A percentile compares a stretch with the other conserved stretches of the same genome.
These are phyloP conservation scores for Lasiommata megera DNA, from an alignment of 2,888 invertebrate genomes.

Conservation along the genomic window DNA sequence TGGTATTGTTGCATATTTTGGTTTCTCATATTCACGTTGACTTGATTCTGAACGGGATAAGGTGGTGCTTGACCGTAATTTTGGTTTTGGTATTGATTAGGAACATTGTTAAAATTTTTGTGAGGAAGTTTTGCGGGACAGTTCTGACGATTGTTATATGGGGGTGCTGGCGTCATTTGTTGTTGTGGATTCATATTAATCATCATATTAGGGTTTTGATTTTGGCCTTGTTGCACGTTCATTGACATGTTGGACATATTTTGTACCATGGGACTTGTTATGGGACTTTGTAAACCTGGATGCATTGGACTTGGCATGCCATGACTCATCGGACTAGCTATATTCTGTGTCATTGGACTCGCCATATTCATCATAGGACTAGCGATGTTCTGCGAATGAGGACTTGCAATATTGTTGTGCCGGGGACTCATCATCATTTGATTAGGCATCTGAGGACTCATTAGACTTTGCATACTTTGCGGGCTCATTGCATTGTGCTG, in stretches of 20 bases:
- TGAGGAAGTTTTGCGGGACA: constrained; percentile 58
- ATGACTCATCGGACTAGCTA: constrained; percentile 72
- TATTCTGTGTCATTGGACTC: constrained; percentile 70
- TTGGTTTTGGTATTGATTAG: constrained; percentile 65
- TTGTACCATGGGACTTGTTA: constrained; percentile 66
- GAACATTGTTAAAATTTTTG: constrained; percentile 54
- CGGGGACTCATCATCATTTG: constrained; percentile 75
- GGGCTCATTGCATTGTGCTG: constrained; percentile 75
- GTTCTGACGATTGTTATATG: constrained; percentile 56
- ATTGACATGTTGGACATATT: constrained; percentile 67
- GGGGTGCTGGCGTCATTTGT: constrained; percentile 43
- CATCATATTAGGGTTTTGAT: constrained; percentile 52
- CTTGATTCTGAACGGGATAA: constrained; percentile 60
- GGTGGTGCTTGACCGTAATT: constrained; percentile 59
- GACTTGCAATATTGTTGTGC: constrained; percentile 59
- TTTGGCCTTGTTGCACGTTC: constrained; percentile 52
- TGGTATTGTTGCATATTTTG: constrained; percentile 68
- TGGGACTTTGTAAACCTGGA: constrained; percentile 52
- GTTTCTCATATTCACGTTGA: constrained; percentile 52
- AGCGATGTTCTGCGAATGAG: constrained; percentile 53
- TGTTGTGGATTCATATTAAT: constrained; percentile 48
- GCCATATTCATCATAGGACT: constrained; percentile 68
- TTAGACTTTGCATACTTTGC: constrained; percentile 69
- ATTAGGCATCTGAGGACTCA: constrained; percentile 74
- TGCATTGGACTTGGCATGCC: constrained; percentile 70